A percentile compares a stretch with the other conserved stretches of the same genome.
Conservation (phyloP, 2,797 vertebrate genomes). For the Nannoperca australis region DNA sequence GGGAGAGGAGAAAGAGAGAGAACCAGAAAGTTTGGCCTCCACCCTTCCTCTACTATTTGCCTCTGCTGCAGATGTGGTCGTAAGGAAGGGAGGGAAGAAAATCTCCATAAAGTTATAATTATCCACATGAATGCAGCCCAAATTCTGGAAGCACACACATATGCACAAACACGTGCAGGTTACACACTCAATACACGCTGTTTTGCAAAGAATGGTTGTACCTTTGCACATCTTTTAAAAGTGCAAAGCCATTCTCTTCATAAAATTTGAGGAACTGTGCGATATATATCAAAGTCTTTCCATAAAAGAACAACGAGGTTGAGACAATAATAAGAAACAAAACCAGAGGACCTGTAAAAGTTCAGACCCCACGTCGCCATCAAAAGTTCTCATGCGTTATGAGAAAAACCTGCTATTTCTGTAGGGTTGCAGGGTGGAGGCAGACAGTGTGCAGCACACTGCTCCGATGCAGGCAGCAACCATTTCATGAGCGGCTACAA, state of each 20-base stretch:
- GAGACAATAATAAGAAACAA: constrained; percentile 27
- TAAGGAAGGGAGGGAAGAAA: constrained; percentile 79
- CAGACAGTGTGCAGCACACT: constrained; percentile 61
- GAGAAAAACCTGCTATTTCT: constrained; percentile 62
- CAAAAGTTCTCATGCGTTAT: constrained; percentile 40
- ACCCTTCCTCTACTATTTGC: constrained; percentile 81
- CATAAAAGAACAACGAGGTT: constrained; percentile 6
- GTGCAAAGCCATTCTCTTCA: constrained; percentile 7
- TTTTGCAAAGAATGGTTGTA: constrained; percentile 31
- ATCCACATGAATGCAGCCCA: constrained; percentile 84
- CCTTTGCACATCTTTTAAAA: constrained; percentile 36
- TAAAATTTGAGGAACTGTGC: constrained; percentile 16
- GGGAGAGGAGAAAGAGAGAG: constrained; percentile 46
- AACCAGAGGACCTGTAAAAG: constrained; percentile 38
- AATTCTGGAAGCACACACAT: constrained; percentile 72
- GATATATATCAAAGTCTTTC: not conserved
- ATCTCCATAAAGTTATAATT: constrained; percentile 85
- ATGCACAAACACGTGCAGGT: constrained; percentile 51
- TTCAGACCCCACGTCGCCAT: constrained; percentile 24
- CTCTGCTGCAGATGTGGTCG: constrained; percentile 82
- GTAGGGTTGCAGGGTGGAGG: constrained; percentile 44
- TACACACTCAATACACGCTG: constrained; percentile 39
- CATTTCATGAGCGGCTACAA: constrained; percentile 70
- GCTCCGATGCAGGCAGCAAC: constrained; percentile 53
- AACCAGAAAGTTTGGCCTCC: constrained; percentile 72